These are phyloP conservation scores for Chrysogorgia sp. DNA, from an alignment of 92 coral and sea anemone genomes.

Conservation along the genomic window DNA sequence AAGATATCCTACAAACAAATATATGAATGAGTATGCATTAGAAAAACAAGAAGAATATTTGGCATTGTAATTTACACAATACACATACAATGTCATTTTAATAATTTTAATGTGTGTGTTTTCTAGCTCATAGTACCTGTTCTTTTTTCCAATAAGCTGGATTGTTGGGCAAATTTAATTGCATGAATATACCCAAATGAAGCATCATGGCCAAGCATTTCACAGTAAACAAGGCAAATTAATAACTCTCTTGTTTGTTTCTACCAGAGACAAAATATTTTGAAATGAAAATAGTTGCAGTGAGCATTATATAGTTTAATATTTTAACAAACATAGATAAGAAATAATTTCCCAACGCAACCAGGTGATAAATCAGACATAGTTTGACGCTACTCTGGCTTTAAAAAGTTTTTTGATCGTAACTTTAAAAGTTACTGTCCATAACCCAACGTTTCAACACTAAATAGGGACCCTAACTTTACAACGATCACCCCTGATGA, in stretches of 20 bases:
- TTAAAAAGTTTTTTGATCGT: too few species aligned
- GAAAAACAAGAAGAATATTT: neutral
- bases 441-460: too few species aligned
- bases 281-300: neutral
- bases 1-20: conserved; percentile 69
- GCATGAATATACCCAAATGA: conserved; percentile 88
- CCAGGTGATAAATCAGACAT: too few species aligned
- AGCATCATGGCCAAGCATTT: conserved; percentile 94
- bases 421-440: too few species aligned
- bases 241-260: conserved; percentile 88
- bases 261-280: conserved; percentile 39
- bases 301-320: neutral
- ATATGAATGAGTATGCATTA: neutral
- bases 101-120: neutral
- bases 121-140: conserved; percentile 73
- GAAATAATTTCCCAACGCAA: too few species aligned
- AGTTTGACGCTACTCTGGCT: too few species aligned
- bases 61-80: neutral
- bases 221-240: conserved; percentile 87
- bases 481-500: too few species aligned
- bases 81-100: neutral
- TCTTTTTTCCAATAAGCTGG: conserved; percentile 73
- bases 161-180: conserved; percentile 90
- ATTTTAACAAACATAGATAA: conserved; percentile 35
- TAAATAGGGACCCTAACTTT: too few species aligned